Evolutionary conservation across 2,888 invertebrate species (phyloP), one percentile per base, ranked within the genome.

Genomic region (Baccha elongata): DNA sequence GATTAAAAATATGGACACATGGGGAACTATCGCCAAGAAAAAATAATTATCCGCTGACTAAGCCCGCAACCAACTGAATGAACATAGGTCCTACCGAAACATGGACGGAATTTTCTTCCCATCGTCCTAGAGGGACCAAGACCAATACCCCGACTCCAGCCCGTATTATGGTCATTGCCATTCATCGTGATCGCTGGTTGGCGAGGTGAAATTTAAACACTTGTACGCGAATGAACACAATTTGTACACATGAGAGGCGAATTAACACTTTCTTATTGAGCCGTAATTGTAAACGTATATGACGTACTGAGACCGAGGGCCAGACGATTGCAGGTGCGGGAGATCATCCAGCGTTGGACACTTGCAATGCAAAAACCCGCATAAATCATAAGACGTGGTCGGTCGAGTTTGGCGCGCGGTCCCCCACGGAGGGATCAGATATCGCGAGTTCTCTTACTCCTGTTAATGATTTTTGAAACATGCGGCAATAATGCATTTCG

Each of bases 221-320:
- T 83, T 83, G 83, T 83, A 83, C 72, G 55, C 78, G 78, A 83
- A 83, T 83, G 83, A 78, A 83, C 78, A 83, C 83, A 83, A 83
- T 83, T 83, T 83, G 83, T 83, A 83, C 83, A 83, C 78, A 83
- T 83, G 83, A 83, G 78, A 78, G 68, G 73, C 83, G 83, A 83
- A 83, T 83, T 83, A 83, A 83, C 83, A 83, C 83, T 83, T 83
- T 83, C 83, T 78, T 83, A 83, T 83, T 83, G 83, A 83, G 83
- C 83, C 83, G 83, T 83, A 83, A 78, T 83, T 83, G 83, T 72
- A 68, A 71, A 65, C 60, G 53, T 50, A 55, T 68, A 40, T 46
- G 68, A 79, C 58, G 65, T 58, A 76, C 60, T 55, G 37, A 58
- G 68, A 6, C 53, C 46, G 13, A 40, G 10, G 29, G 13, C 50